Base-by-base conservation (phyloP, 64 coral and sea anemone species). In the Pachyseris speciosa region DNA sequence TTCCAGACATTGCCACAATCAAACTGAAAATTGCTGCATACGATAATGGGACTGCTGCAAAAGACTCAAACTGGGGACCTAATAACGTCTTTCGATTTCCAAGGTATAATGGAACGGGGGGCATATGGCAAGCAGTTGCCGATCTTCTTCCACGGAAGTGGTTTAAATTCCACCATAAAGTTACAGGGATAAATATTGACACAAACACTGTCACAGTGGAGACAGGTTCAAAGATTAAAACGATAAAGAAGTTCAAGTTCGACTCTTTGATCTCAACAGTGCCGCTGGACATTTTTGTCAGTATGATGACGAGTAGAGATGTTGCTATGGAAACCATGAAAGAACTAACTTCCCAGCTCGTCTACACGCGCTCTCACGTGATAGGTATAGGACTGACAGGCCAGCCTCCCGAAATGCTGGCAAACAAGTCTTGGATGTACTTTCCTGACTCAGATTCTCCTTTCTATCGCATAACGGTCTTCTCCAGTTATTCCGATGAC, bases 391-490 rank as follows among this genome's bases (percentile, higher is more conserved):
- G 94, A 16, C 48, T 95, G 38, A 91, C 22, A 9, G 94, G 94
- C 19, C 57, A 80, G 17, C 86, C 94, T n/a, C 61, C 80, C 59
- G 5, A 47, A 27, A 60, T 24, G 4, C 73, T 95, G 22, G 55
- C 88, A 2, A 28, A 87, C 72, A 95, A 87, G 68, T 91, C 94
- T 6, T 95, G 94, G 94, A 81, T 95, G 1, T 95, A 95, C 27
- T 95, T 95, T 32, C 88, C 94, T 33, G 94, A 95, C 60, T 86
- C 83, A 5, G 94, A 95, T 27, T 90, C 94, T 10, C 94, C 94
- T 22, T 91, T 95, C 51, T 95, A 95, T 31, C 81, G 94, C 24
- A 5, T 91, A 41, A 91, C 94, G 20, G 88, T 95, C 24, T 95
- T 95, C 41, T 95, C 94, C 32, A 95, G 74, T 48, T 95, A 95